Base-by-base conservation (phyloP, 2,888 invertebrate genomes). In the Platycnemis pennipes region DNA sequence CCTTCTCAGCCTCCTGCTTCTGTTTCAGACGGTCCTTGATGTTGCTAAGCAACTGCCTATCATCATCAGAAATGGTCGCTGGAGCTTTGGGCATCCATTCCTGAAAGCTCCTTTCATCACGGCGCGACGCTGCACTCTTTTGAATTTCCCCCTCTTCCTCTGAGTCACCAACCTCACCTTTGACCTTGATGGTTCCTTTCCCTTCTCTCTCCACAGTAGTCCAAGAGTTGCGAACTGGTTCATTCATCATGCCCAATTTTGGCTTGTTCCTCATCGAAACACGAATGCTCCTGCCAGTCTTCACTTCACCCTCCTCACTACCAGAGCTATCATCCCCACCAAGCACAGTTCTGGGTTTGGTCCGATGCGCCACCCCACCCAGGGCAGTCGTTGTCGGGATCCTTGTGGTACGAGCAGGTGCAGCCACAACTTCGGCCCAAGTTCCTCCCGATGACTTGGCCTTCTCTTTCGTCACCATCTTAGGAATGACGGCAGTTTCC, bases 201-300 rank as follows among this genome's bases (percentile, higher is more conserved):
- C 49, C 94, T 44, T 88, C 94, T 31, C 87, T 89, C 45, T 94
- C 94, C 3, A 77, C 63, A 37, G 53, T n/a, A 22, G 46, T 87
- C 91, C 94, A 91, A 44, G 63, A 91, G 49, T 69, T 91, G 77
- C 77, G 77, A 37, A 31, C 77, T 8, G 77, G 31, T 11, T 63
- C 44, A 16, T 0, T 19, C 77, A 19, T 1, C 69, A 31, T 46
- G 46, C 85, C 45, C 89, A 97, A 96, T 95, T 97, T 97, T 95
- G 96, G 96, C 95, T 97, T 97, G 95, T 97, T 97, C 77, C 97
- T 97, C 98, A 98, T 98, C 0, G 97, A 97, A 0, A 98, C 97
- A 8, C 97, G 97, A 95, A 98, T 98, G 88, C 98, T 98, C 95
- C 97, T 97, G n/a, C 91, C 63, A 1, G 63, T 63, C 63, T 91